Evolutionary conservation across 2,888 invertebrate species (phyloP).

Genomic region (Eristalinus sepulchralis): DNA sequence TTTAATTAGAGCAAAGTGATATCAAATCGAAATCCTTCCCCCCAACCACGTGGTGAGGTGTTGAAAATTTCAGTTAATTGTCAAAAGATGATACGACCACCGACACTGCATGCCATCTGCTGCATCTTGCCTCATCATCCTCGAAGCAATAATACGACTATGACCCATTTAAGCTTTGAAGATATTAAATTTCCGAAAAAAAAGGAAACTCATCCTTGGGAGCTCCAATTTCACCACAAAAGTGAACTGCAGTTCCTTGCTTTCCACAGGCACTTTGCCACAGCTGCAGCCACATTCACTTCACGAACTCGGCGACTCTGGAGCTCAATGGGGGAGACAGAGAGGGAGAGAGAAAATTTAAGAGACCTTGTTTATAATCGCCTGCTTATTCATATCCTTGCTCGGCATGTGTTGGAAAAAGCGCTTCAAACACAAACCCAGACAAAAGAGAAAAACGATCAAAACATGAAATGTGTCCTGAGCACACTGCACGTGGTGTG

Average conservation of each 20-base stretch:
- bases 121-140: neutral
- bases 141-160: neutral
- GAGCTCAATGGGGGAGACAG: slow-evolving; percentile 23
- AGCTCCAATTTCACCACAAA: neutral
- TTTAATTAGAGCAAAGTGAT: neutral
- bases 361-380: slow-evolving; percentile 38
- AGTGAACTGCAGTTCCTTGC: neutral
- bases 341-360: slow-evolving; percentile 22
- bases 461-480: slow-evolving; percentile 3
- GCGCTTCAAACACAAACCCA: neutral
- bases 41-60: neutral
- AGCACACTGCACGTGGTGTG: neutral
- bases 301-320: too few species aligned
- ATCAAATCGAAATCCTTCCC: neutral
- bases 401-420: slow-evolving; percentile 33
- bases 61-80: neutral
- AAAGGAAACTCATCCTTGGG: neutral
- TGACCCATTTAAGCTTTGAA: neutral
- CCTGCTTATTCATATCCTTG: slow-evolving; percentile 41
- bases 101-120: neutral
- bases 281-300: slow-evolving; percentile 21
- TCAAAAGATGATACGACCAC: neutral
- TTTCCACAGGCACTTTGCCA: slow-evolving; percentile 18
- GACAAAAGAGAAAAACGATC: neutral
- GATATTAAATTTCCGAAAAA: neutral